Conservation (phyloP, 2,797 vertebrate species). For the Coreius guichenoti region DNA sequence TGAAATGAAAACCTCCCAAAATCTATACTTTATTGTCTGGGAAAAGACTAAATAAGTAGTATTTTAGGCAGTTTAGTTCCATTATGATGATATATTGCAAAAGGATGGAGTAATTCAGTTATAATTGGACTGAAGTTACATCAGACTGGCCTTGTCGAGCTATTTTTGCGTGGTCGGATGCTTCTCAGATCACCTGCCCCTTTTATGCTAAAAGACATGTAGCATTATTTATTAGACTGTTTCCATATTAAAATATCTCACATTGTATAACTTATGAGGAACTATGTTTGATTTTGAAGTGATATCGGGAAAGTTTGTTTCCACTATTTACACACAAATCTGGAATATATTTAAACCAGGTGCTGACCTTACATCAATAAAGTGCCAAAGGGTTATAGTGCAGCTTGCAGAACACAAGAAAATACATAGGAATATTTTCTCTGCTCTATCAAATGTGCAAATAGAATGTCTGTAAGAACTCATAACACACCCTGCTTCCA, state of each 20-base stretch:
- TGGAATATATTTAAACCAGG: conserved; percentile 20
- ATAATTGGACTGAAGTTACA: conserved; percentile 10
- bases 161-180: background rate
- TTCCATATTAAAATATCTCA: background rate
- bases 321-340: conserved; percentile 24
- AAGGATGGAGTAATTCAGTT: background rate
- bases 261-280: background rate
- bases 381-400: conserved; percentile 70
- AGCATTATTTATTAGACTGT: conserved; percentile 50
- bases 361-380: conserved; percentile 54
- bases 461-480: conserved; percentile 67
- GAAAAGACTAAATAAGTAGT: background rate
- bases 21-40: background rate
- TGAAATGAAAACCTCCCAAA: conserved; percentile 10
- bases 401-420: conserved; percentile 7
- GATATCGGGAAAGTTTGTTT: background rate
- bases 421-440: conserved; percentile 25
- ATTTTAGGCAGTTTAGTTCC: background rate
- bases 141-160: background rate
- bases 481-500: conserved; percentile 70
- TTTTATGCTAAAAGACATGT: conserved; percentile 26
- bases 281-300: conserved; percentile 19
- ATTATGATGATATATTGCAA: background rate
- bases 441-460: conserved; percentile 33
- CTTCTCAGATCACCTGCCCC: background rate